Evolutionary conservation across 2,113 vertebrate species (phyloP).

Genomic region (Ariopsis seemanni): DNA sequence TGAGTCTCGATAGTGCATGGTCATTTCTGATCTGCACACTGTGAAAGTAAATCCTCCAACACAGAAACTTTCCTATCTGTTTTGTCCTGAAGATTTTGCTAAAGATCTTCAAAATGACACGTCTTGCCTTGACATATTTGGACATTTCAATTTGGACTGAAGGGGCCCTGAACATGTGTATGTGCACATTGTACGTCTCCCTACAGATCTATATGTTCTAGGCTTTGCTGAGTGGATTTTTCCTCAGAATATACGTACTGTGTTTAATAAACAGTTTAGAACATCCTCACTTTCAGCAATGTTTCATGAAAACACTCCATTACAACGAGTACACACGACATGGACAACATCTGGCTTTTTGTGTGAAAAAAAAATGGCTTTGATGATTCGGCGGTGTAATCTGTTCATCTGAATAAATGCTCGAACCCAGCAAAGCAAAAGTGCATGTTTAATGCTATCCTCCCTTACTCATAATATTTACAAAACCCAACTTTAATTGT

Average conservation of each 20-base stretch:
- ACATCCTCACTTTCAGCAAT: constrained; percentile 57
- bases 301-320: constrained; percentile 57
- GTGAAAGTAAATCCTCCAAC: background rate
- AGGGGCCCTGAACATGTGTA: background rate
- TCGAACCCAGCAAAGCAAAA: constrained; percentile 45
- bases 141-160: background rate
- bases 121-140: background rate
- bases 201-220: constrained; percentile 26
- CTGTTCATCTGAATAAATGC: constrained; percentile 52
- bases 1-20: background rate
- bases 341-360: constrained; percentile 58
- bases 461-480: constrained; percentile 62
- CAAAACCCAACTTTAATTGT: constrained; percentile 56
- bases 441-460: constrained; percentile 57
- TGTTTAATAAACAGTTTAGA: constrained; percentile 62
- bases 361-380: constrained; percentile 38
- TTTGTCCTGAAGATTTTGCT: background rate
- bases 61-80: background rate
- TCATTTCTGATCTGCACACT: background rate
- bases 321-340: constrained; percentile 55
- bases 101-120: background rate
- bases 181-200: constrained; percentile 18
- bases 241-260: constrained; percentile 40
- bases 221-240: constrained; percentile 46
- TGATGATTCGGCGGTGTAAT: constrained; percentile 49